Conservation (phyloP, 2,888 invertebrate genomes). For the Eretmocerus hayati region DNA sequence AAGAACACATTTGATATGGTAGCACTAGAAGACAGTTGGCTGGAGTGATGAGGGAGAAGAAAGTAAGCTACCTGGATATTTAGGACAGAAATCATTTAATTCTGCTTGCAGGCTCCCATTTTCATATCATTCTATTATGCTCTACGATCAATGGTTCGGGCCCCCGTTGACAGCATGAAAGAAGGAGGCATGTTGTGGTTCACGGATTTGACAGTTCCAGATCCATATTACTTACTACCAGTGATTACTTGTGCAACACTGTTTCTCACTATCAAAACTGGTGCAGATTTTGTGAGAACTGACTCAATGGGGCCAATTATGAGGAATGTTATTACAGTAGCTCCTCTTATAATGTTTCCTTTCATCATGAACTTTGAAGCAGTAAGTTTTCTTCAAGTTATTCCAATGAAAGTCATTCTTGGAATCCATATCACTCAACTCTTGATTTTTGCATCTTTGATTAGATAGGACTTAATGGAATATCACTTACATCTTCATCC, state of each 20-base stretch:
- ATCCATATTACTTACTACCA: conserved; percentile 84
- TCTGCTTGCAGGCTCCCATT: conserved; percentile 76
- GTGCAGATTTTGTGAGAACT: conserved; percentile 62
- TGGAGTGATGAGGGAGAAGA: too few relatives aligned
- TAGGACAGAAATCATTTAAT: too few relatives aligned
- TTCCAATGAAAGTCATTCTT: too few relatives aligned
- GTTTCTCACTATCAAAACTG: conserved; percentile 74
- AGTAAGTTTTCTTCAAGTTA: conserved; percentile 49
- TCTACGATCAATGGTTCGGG: conserved; percentile 78
- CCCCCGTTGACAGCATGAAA: conserved; percentile 84
- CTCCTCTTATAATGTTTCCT: conserved; percentile 76
- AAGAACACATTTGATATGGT: too few relatives aligned
- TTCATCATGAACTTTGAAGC: conserved; percentile 84
- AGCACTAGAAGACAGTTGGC: too few relatives aligned
- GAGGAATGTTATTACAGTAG: conserved; percentile 66
- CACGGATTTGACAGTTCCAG: conserved; percentile 79
- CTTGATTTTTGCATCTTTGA: too few relatives aligned
- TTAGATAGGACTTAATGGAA: too few relatives aligned
- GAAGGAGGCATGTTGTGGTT: conserved; percentile 91
- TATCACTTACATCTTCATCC: too few relatives aligned
- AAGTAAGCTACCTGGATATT: too few relatives aligned
- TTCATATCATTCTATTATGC: conserved; percentile 91
- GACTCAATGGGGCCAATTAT: conserved; percentile 59
- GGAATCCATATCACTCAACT: too few relatives aligned
- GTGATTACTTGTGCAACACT: conserved; percentile 77